Evolutionary conservation across 2,888 invertebrate genomes (phyloP).

Genomic region (Poecilobothrus nobilitatus): DNA sequence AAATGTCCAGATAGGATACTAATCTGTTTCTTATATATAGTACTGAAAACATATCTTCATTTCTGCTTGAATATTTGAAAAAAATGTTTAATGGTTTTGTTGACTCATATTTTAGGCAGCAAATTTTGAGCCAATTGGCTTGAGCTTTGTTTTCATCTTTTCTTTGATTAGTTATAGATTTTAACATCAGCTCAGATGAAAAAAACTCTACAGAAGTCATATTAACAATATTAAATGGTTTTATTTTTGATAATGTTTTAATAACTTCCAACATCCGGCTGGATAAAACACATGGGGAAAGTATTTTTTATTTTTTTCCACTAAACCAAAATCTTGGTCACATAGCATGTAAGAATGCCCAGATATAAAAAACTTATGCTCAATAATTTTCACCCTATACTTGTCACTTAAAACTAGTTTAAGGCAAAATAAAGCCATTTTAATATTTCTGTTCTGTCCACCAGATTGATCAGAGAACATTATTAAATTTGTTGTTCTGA

Average conservation of each 20-base stretch:
- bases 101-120: background rate
- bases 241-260: too few species aligned
- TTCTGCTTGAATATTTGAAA: background rate
- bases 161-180: conserved; percentile 12
- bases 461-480: background rate
- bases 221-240: conserved; percentile 13
- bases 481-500: background rate
- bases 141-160: conserved; percentile 13
- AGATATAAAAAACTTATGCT: background rate
- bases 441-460: conserved; percentile 4
- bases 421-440: background rate
- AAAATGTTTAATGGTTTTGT: background rate
- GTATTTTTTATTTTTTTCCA: conserved; percentile 16
- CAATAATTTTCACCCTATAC: background rate
- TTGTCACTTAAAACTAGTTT: background rate
- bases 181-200: conserved; percentile 7
- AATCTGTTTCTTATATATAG: background rate
- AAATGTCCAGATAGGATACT: background rate
- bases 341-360: conserved; percentile 14
- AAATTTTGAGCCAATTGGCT: conserved; percentile 15
- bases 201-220: conserved; percentile 13
- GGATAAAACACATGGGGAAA: conserved; percentile 12
- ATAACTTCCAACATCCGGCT: conserved; percentile 16
- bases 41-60: background rate
- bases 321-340: conserved; percentile 17